Conservation (phyloP, 2,797 vertebrate species). For the Microctenopoma steveboyesi region DNA sequence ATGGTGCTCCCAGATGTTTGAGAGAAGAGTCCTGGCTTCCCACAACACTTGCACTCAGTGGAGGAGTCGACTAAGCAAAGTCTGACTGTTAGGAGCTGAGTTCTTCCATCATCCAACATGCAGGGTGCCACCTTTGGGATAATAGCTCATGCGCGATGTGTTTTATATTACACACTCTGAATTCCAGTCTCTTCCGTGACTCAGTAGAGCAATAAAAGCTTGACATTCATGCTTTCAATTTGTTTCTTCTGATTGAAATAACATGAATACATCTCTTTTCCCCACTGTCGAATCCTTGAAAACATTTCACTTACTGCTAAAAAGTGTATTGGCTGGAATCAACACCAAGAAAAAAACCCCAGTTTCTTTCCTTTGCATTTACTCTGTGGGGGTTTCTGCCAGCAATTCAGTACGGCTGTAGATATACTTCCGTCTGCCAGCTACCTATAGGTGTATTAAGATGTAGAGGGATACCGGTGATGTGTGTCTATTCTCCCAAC, state of each 20-base stretch:
- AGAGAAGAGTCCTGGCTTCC: not conserved
- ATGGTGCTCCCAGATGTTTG: not conserved
- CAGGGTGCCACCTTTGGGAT: not conserved
- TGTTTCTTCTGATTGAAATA: not conserved
- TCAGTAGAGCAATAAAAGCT: not conserved
- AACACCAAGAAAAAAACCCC: not conserved
- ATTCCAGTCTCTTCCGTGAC: not conserved
- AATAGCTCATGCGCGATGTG: not conserved
- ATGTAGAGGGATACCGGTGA: conserved; percentile 17
- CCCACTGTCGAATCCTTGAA: not conserved
- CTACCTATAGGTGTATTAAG: not conserved
- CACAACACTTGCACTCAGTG: not conserved
- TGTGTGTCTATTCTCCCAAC: conserved; percentile 29
- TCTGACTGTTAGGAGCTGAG: too few species aligned
- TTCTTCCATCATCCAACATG: not conserved
- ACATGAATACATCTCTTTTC: not conserved
- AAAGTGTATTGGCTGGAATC: not conserved
- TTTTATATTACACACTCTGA: not conserved
- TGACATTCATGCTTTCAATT: not conserved
- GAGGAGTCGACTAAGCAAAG: not conserved
- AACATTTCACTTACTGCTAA: not conserved
- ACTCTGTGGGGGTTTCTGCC: not conserved
- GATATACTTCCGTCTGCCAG: not conserved
- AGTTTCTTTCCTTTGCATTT: not conserved
- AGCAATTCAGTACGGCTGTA: not conserved